Percentiles rank a stretch among this genome's conserved stretches.
Evolutionary conservation across 1,140 invertebrate species (phyloP).

Genomic region (Leptoteleia sp.): DNA sequence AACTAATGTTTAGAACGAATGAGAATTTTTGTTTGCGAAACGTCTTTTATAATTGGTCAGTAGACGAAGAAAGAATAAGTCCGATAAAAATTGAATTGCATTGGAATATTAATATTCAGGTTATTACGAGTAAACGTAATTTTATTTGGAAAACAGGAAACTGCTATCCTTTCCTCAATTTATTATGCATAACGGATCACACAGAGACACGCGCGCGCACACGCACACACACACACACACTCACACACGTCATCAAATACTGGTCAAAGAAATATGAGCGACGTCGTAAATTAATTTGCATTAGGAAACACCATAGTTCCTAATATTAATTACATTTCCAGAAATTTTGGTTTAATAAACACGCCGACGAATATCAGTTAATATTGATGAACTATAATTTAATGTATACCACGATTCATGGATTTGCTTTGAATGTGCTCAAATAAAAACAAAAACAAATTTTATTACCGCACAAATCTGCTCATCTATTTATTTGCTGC

Average conservation of each 20-base stretch:
- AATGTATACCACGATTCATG: slow-evolving; percentile 9
- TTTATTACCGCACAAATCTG: background rate
- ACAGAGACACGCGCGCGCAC: no score
- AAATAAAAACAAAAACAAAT: slow-evolving; percentile 7
- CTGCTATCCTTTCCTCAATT: slow-evolving; percentile 1
- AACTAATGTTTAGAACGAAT: no score
- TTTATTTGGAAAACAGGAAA: background rate
- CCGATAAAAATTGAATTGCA: no score
- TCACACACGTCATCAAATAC: background rate
- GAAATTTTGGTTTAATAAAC: slow-evolving; percentile 8
- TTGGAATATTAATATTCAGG: no score
- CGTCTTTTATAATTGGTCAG: no score
- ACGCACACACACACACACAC: no score
- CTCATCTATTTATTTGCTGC: background rate
- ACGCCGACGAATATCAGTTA: background rate
- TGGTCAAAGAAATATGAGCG: background rate
- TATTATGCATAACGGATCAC: slow-evolving; percentile 14
- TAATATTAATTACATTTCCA: slow-evolving; percentile 11
- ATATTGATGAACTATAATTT: background rate
- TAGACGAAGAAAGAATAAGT: no score
- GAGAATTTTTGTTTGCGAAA: no score
- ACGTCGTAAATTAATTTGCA: slow-evolving; percentile 23
- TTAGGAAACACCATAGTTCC: slow-evolving; percentile 14
- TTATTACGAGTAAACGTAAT: no score
- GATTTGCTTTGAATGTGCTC: background rate